Conservation (phyloP, 2,888 invertebrate genomes). For the Eledona agricola region DNA sequence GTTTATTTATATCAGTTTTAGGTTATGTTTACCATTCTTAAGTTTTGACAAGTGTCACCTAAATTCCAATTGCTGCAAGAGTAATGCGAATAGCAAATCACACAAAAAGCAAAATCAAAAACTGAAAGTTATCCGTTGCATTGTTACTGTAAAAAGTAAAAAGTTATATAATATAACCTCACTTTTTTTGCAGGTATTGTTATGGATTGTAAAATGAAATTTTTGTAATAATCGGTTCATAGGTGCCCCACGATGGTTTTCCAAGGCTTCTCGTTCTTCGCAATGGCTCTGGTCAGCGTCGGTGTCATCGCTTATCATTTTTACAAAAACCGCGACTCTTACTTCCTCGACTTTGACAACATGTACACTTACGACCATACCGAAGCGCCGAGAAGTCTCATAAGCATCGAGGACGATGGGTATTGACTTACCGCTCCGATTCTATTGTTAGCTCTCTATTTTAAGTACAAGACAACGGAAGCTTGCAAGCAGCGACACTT, state of each 20-base stretch:
- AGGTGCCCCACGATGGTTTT: constrained; percentile 10
- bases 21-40: too few species aligned
- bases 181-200: neutral
- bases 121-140: too few species aligned
- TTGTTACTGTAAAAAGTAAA: too few species aligned
- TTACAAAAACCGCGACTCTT: constrained; percentile 14
- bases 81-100: too few species aligned
- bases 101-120: too few species aligned
- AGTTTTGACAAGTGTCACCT: too few species aligned
- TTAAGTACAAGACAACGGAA: constrained; percentile 12
- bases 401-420: neutral
- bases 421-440: too few species aligned
- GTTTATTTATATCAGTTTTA: too few species aligned
- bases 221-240: too few species aligned
- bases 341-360: constrained; percentile 9
- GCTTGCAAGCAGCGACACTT: constrained; percentile 22
- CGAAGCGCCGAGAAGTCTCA: neutral
- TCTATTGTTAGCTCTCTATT: neutral
- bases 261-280: constrained; percentile 21
- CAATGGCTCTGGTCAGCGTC: constrained; percentile 12
- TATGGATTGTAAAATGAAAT: constrained; percentile 1
- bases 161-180: too few species aligned
- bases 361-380: neutral
- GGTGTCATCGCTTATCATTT: constrained; percentile 17
- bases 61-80: too few species aligned